Evolutionary conservation across 1,140 invertebrate species (phyloP), one percentile per base, ranked within the genome.

Genomic region (Venturia canescens): DNA sequence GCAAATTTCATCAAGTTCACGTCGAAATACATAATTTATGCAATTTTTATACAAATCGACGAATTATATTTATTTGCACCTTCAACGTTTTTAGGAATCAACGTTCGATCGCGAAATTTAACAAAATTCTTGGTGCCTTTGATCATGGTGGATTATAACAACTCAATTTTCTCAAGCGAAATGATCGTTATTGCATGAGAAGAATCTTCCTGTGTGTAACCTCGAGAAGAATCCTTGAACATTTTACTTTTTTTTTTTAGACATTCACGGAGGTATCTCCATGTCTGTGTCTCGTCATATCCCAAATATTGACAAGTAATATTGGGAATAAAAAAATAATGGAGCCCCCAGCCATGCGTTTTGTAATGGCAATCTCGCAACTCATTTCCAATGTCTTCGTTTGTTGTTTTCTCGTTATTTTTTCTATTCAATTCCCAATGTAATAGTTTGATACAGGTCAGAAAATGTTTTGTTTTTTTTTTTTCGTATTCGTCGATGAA

Each of bases 291-390:
- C 26, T 4, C 21, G 5, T 60, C 26, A 60, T 57, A n/a, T 38
- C 15, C 29, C 27, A 31, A 76, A 29, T 31, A 74, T 66, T 27
- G 23, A 27, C 21, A 27, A 57, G 18, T 15, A 27, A 26, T 21
- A 74, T 18, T 63, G 74, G 53, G n/a, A 63, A 31, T 76, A 13
- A 63, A 76, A 76, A 76, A 76, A 76, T 34, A 76, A 76, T 53
- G 74, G 53, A 18, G 74, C 21, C 53, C 27, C 44, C 75, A 77
- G 38, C 38, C 48, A 53, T 29, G 60, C 60, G 60, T 26, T 63
- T 63, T 23, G 23, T 44, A 69, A 69, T 69, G 29, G 18, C 66
- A 16, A 31, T 69, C 2, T 63, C 15, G 66, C 66, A 18, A 69
- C 66, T 69, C 3, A 0, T 21, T 18, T 69, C 31, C 38, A 44